Base-by-base conservation (phyloP, 2,797 vertebrate genomes). In the Mus caroli region DNA sequence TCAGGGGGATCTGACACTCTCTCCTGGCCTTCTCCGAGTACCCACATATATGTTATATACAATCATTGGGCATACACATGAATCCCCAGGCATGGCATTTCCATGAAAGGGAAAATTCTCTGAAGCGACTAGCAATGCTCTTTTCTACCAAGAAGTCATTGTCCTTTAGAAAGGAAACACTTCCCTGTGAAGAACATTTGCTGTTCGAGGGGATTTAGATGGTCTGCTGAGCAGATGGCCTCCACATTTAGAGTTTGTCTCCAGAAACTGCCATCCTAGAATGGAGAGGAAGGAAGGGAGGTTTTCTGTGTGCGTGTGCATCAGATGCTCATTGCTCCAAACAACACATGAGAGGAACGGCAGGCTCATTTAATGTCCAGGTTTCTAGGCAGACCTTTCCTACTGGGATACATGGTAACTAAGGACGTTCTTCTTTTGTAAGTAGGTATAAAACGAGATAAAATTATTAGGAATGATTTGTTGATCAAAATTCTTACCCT, bases 131-230 rank as follows among this genome's bases (percentile, higher is more conserved):
- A 26, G 89, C 31, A 8, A 43, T 77, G 28, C 46, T 60, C 31
- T 90, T 22, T 46, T 82, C 43, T 15, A 43, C 19, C 31, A 28
- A 90, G 73, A 90, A 77, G 86, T 89, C 71, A 26, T 79, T 83
- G 50, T 95, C 84, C 50, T 95, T 96, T 92, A 82, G 24, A 93
- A 62, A 92, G 86, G 85, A 92, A 95, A 93, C 84, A n/a, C 12
- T 52, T 58, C 40, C 11, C 9, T 6, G 37, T 90, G 77, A 64
- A 84, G 24, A 93, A 52, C 52, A 90, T 94, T 94, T 84, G 8
- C n/a, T 79, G 14, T 95, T 93, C 37, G 43, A 58, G 8, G 78
- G 64, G 77, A 94, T n/a, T 19, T 50, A 50, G 87, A 83, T 0
- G 0, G 56, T 86, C 91, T 97, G 83, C 77, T 96, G 7, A 64